phyloP scores from a whole-genome alignment of 2,113 vertebrate genomes.

The human (Homo sapiens) region GRCh38 chr7:149638001-149638500 shows the following conservation, averaged over 20 bases:
- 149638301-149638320: not conserved
- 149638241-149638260: not conserved
- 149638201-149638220: not conserved
- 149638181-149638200: too few relatives aligned
- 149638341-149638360: not conserved
- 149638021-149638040: not conserved
- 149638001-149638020: not conserved
- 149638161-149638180: accelerated
- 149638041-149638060: not conserved
- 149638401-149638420: not conserved
- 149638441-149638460: not conserved
- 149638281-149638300: not conserved
- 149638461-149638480: not conserved
- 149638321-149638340: too few relatives aligned
- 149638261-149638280: not conserved
- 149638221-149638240: not conserved
- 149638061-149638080: not conserved
- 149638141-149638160: too few relatives aligned
- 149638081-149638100: not conserved
- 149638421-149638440: not conserved
- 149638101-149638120: not conserved
- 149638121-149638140: too few relatives aligned
- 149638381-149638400: not conserved
- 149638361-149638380: not conserved
- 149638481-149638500: not conserved